Evolutionary conservation across 2,113 vertebrate genomes (phyloP), one percentile per base, ranked within the genome.

Genomic region (Pseudopipra pipra): DNA sequence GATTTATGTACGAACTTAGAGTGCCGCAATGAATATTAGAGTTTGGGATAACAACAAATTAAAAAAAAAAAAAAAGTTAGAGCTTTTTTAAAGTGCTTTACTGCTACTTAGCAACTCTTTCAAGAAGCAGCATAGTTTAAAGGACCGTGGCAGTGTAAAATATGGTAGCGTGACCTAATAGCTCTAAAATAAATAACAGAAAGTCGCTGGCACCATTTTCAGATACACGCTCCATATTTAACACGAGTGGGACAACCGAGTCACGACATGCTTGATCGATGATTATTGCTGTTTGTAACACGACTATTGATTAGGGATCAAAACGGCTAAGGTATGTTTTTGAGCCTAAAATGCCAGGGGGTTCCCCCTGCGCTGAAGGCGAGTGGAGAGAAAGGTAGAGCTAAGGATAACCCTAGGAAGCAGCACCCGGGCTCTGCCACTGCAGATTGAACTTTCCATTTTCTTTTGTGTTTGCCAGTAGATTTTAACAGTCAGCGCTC

Each of bases 1-100:
- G 96, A 98, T 98, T 98, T 98, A 98, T 97, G 91, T 94, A 91
- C 49, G 52, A 91, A 95, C 85, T 92, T 90, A 71, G 93, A 92
- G 83, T 75, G 94, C 95, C 43, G 79, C 95, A 76, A 83, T 96
- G 95, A 96, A 96, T 97, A 96, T 95, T 96, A 90, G 94, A 96
- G 77, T 97, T 94, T 93, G 92, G 94, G 93, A 96, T 97, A 97
- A 96, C 82, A 97, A 93, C 91, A 94, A 94, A 87, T 93, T 68
- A 2, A 54, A 85, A 91, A 84, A 72, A 90, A 85, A 82, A 61
- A 85, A 80, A 59, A 62, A 39, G n/a, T 79, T 52, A 49, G 63
- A 66, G 71, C 71, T 56, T 96, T 95, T 81, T 72, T 84, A 37
- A 90, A 95, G 79, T 85, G 78, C 73, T 94, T 95, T 89, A 81